Base-by-base conservation (phyloP, 2,113 vertebrate genomes). In the Zosterops hypoxanthus region DNA sequence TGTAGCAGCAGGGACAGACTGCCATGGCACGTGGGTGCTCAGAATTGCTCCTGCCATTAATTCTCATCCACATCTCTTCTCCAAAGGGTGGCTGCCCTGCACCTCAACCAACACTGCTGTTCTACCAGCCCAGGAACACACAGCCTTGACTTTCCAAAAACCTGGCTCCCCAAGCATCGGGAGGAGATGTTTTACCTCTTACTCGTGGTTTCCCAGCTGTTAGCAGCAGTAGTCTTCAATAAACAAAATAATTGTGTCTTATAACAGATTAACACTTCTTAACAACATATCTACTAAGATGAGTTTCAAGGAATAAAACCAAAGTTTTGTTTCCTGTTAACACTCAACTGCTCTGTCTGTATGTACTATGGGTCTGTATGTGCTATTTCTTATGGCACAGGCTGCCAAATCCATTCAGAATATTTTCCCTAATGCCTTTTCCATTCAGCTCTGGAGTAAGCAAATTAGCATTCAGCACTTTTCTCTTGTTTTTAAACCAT, bases 381-480 rank as follows among this genome's bases (percentile, higher is more conserved):
- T 39, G 39, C 39, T 39, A 39, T 31, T 82, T 69, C 61, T 64
- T 5, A 12, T 25, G 53, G 70, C 60, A 29, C 33, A 14, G 53
- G 23, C 57, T 90, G 82, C 71, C 90, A 85, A 85, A 82, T 17
- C 61, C 34, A 59, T 50, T 57, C 49, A 60, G 46, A 47, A 2
- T 39, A 46, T 91, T 68, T 87, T 92, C 84, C 75, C 68, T 91
- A 90, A 88, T 66, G 85, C 10, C 44, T 79, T 80, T 79, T 82
- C 80, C 84, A 91, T 92, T 80, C 78, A 82, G 31, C 39, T 95
- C 56, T 16, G 9, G 66, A 55, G 11, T 28, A 63, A 57, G 34
- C 36, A 96, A 92, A 89, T 93, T 64, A 91, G 65, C 29, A 75
- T 83, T 94, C 93, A 81, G 23, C 36, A 82, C 34, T 60, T 64